Conservation (phyloP, 2,888 invertebrate genomes). For the Tyria jacobaeae region DNA sequence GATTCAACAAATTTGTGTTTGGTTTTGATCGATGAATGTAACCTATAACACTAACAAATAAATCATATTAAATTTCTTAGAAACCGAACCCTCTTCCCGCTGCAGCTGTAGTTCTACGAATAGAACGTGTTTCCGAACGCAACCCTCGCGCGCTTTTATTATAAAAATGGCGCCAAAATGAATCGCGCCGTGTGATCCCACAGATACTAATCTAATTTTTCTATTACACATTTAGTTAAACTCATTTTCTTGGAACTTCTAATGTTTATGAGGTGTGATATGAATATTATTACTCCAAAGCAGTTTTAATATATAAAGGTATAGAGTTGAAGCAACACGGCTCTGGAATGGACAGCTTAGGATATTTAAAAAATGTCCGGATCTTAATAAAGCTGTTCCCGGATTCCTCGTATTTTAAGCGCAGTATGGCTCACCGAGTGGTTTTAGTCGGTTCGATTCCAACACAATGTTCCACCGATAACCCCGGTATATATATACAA, state of each 20-base stretch:
- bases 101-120: slow-evolving; percentile 70
- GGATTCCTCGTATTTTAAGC: no score
- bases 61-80: slow-evolving; percentile 60
- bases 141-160: slow-evolving; percentile 47
- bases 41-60: slow-evolving; percentile 26
- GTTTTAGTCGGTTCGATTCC: no score
- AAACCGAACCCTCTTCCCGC: slow-evolving; percentile 50
- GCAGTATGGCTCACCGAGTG: no score
- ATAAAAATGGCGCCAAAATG: slow-evolving; percentile 43
- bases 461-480: no score
- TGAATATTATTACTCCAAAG: slow-evolving; percentile 29
- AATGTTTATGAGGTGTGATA: slow-evolving; percentile 35
- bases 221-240: slow-evolving; percentile 28
- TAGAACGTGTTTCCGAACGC: slow-evolving; percentile 42
- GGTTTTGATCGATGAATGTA: background rate
- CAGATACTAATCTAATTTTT: slow-evolving; percentile 51
- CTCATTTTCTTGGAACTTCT: slow-evolving; percentile 44
- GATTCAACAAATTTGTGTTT: background rate
- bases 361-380: no score
- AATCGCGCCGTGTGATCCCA: slow-evolving; percentile 38
- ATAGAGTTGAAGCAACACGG: no score
- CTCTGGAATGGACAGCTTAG: no score
- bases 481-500: no score
- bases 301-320: no score
- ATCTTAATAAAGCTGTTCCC: no score